These are phyloP conservation scores for Astyanax mexicanus DNA, from an alignment of 2,797 vertebrate genomes.

Conservation along the genomic window DNA sequence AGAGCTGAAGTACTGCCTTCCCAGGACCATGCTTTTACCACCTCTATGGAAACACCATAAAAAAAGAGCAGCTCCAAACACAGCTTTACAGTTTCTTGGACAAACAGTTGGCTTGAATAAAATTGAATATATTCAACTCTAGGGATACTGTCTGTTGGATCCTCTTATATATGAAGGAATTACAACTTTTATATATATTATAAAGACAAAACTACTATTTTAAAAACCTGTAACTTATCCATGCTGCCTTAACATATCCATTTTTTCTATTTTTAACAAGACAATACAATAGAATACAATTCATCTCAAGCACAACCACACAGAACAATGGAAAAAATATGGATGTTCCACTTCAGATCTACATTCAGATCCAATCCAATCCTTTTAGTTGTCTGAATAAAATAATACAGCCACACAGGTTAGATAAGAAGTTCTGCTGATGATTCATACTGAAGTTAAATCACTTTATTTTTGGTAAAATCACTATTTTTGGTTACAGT, in stretches of 20 bases:
- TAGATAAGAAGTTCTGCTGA: no score
- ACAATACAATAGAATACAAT: no score
- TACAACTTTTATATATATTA: background rate
- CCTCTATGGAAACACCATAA: slow-evolving; percentile 59
- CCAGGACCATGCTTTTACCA: slow-evolving; percentile 53
- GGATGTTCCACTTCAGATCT: no score
- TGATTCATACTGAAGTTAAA: no score
- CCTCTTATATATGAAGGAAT: background rate
- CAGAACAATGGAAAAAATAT: background rate
- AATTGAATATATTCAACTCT: slow-evolving; percentile 23
- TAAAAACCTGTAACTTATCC: background rate
- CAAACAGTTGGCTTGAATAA: slow-evolving; percentile 43
- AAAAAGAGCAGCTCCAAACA: slow-evolving; percentile 40
- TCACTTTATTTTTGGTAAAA: no score
- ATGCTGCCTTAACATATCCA: no score
- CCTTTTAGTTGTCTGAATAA: no score
- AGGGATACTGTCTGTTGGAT: slow-evolving; percentile 6
- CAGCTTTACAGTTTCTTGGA: slow-evolving; percentile 47
- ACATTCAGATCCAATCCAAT: no score
- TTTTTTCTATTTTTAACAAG: no score
- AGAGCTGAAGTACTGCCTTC: slow-evolving; percentile 40
- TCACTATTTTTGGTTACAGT: no score
- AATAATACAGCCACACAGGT: no score
- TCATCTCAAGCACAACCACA: background rate
- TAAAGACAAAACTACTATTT: background rate